These are phyloP conservation scores for Myotis findleyi DNA, from an alignment of 2,797 vertebrate species.

Conservation along the genomic window DNA sequence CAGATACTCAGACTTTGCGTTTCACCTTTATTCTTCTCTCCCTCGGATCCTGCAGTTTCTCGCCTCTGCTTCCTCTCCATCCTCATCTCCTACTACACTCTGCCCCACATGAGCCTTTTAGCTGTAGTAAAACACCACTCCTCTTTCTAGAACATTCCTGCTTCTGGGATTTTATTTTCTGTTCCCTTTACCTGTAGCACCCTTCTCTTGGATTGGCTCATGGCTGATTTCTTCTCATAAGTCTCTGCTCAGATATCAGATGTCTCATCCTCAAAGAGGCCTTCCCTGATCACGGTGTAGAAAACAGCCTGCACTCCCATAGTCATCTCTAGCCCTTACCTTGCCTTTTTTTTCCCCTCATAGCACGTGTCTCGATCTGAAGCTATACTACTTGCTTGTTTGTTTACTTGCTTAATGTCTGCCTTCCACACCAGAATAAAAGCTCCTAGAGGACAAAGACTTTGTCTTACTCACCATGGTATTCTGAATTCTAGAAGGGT, in stretches of 20 bases:
- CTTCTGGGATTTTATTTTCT: not conserved
- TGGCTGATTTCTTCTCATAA: not conserved
- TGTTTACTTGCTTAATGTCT: not conserved
- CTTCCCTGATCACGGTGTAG: not conserved
- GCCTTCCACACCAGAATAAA: not conserved
- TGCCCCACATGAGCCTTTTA: not conserved
- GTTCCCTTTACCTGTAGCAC: not conserved
- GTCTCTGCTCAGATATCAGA: slow-evolving; percentile 26
- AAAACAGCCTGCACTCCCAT: not conserved
- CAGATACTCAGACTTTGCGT: not conserved
- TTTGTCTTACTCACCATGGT: not conserved
- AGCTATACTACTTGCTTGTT: not conserved
- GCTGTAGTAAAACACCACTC: not conserved
- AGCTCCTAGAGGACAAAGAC: not conserved
- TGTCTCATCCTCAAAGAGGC: not conserved
- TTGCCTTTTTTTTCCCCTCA: not conserved
- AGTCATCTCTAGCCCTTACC: not conserved
- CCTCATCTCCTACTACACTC: not conserved
- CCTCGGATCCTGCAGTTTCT: not conserved
- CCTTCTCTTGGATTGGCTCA: not conserved
- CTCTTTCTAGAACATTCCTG: slow-evolving; percentile 25
- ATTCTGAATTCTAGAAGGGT: not conserved
- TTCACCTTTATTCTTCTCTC: not conserved
- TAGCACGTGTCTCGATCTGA: not conserved
- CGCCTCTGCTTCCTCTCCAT: not conserved